Evolutionary conservation across 2,113 vertebrate species (phyloP).

Genomic region (Elaphurus davidianus): DNA sequence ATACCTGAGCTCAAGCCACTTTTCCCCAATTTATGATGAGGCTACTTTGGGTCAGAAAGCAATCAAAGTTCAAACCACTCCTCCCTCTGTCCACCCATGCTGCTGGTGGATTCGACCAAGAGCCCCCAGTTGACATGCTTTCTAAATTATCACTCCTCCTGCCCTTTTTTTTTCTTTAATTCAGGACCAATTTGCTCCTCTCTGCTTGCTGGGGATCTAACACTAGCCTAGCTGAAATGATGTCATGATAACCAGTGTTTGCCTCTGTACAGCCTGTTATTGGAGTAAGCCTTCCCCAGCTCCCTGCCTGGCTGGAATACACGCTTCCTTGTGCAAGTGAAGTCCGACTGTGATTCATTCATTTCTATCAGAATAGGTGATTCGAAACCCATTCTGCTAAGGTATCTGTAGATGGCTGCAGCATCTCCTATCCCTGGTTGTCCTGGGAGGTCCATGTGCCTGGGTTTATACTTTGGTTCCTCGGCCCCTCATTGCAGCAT

Average conservation of each 20-base stretch:
- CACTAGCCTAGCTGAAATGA: not conserved
- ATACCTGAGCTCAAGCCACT: not conserved
- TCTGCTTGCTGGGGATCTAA: constrained; percentile 35
- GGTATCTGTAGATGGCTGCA: not conserved
- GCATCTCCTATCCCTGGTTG: too few relatives aligned
- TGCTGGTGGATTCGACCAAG: not conserved
- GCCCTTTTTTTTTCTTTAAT: not conserved
- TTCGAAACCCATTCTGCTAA: not conserved
- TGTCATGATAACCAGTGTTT: not conserved
- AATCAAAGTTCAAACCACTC: not conserved
- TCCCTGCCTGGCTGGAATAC: not conserved
- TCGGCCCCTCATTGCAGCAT: not conserved
- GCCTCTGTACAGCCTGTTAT: not conserved
- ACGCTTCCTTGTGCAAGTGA: not conserved
- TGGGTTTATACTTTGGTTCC: not conserved
- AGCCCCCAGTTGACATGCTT: not conserved
- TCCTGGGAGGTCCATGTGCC: too few relatives aligned
- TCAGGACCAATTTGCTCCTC: constrained; percentile 40
- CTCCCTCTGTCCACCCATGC: too few relatives aligned
- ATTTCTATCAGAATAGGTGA: not conserved
- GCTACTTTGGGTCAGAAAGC: not conserved
- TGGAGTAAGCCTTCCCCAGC: not conserved
- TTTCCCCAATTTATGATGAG: not conserved
- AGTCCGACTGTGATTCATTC: not conserved
- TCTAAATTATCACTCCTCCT: not conserved